Evolutionary conservation across 2,888 invertebrate genomes (phyloP).

Genomic region (Cephus pygmeus): DNA sequence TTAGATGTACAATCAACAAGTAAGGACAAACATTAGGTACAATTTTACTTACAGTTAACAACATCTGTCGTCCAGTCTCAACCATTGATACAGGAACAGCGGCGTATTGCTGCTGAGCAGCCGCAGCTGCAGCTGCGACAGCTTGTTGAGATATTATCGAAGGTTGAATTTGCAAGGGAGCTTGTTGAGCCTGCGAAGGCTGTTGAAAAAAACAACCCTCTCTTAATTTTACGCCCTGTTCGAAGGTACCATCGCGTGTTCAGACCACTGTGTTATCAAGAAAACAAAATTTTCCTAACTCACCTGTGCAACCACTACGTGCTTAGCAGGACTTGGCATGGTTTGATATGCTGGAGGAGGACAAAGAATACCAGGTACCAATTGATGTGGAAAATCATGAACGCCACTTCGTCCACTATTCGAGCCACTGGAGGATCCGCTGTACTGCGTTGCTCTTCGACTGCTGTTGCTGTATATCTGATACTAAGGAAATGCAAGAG

Average conservation of each 20-base stretch:
- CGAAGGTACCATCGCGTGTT: neutral
- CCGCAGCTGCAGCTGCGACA: slow-evolving; percentile 70
- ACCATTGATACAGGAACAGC: slow-evolving; percentile 92
- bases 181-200: slow-evolving; percentile 73
- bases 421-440: slow-evolving; percentile 73
- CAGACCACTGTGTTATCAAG: neutral
- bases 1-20: neutral
- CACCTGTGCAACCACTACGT: slow-evolving; percentile 73
- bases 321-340: slow-evolving; percentile 78
- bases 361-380: slow-evolving; percentile 94
- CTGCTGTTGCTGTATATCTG: slow-evolving; percentile 81
- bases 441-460: slow-evolving; percentile 67
- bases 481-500: slow-evolving; percentile 70
- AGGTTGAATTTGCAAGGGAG: slow-evolving; percentile 81
- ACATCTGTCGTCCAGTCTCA: slow-evolving; percentile 85
- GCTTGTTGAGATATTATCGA: slow-evolving; percentile 82
- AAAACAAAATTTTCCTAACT: slow-evolving; percentile 15
- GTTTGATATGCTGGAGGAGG: slow-evolving; percentile 86
- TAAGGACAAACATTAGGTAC: neutral
- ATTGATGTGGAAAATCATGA: slow-evolving; percentile 87
- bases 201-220: slow-evolving; percentile 19
- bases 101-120: slow-evolving; percentile 85
- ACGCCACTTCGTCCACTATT: slow-evolving; percentile 63
- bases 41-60: slow-evolving; percentile 72
- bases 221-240: neutral